Evolutionary conservation across 2,113 vertebrate species (phyloP).

Genomic region (Sinocyclocheilus anophthalmus): DNA sequence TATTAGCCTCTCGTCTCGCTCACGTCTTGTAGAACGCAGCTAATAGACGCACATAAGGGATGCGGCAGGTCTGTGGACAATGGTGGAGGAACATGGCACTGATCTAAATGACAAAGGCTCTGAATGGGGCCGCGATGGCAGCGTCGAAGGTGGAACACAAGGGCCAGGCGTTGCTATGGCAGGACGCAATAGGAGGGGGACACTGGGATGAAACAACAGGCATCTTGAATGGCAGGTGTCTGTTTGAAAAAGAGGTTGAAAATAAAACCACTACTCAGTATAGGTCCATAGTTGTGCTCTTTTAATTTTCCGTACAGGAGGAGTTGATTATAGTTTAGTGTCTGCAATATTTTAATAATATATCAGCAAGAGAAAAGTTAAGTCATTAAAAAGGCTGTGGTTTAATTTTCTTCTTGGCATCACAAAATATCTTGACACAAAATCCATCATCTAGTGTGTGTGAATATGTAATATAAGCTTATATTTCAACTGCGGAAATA

Average conservation of each 20-base stretch:
- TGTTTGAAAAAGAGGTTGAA: conserved; percentile 12
- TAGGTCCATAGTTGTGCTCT: neutral
- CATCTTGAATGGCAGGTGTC: conserved; percentile 6
- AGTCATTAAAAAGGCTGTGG: neutral
- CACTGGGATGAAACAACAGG: conserved; percentile 40
- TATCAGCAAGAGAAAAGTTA: conserved; percentile 4
- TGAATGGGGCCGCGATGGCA: conserved; percentile 66
- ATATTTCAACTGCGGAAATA: neutral
- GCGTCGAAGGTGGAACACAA: conserved; percentile 43
- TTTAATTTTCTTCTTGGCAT: conserved; percentile 13
- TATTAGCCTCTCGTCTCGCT: conserved; percentile 23
- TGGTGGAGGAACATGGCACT: conserved; percentile 62
- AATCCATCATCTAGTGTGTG: conserved; percentile 20
- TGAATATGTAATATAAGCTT: neutral
- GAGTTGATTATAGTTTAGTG: neutral
- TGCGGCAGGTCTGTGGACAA: conserved; percentile 59
- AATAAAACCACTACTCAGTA: conserved; percentile 1
- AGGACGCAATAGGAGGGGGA: conserved; percentile 52
- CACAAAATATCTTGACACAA: neutral
- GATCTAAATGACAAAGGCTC: conserved; percentile 78
- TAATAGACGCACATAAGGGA: conserved; percentile 59
- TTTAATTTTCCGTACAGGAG: neutral
- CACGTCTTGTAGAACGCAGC: conserved; percentile 52
- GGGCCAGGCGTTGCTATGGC: conserved; percentile 73
- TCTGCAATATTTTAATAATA: neutral